These are phyloP conservation scores for Syrrhaptes paradoxus DNA, from an alignment of 2,113 vertebrate genomes.

Conservation along the genomic window DNA sequence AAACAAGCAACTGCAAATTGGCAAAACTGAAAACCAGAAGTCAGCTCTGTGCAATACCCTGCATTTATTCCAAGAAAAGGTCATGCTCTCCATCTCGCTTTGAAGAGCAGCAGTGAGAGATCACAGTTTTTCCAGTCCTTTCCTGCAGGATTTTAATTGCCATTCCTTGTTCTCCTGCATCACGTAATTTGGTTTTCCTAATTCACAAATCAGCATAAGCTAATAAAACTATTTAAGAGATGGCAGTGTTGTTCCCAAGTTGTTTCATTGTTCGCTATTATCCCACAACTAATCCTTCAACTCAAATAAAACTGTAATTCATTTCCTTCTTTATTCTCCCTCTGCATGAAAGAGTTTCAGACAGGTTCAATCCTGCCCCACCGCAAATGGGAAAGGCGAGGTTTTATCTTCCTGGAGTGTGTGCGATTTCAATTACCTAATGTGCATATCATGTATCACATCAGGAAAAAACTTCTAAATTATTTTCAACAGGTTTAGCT, in stretches of 20 bases:
- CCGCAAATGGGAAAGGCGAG: background rate
- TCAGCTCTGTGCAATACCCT: background rate
- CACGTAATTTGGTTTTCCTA: slow-evolving; percentile 1
- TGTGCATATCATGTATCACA: background rate
- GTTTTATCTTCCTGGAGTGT: background rate
- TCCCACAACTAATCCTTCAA: slow-evolving; percentile 50
- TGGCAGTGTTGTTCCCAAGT: background rate
- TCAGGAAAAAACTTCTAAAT: background rate
- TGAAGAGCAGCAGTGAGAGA: slow-evolving; percentile 25
- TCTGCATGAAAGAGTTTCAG: background rate
- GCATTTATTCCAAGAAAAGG: slow-evolving; percentile 29
- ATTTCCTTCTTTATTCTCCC: slow-evolving; percentile 42
- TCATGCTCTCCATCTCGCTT: slow-evolving; percentile 37
- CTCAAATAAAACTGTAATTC: slow-evolving; percentile 38
- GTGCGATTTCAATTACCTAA: slow-evolving; percentile 34
- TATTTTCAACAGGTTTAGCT: slow-evolving; percentile 9
- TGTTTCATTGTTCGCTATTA: background rate
- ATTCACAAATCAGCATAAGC: slow-evolving; percentile 1
- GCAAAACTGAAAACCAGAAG: slow-evolving; percentile 3
- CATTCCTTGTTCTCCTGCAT: background rate
- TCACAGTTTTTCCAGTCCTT: background rate
- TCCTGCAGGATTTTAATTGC: slow-evolving; percentile 10
- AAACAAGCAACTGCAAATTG: background rate
- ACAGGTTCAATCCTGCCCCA: slow-evolving; percentile 61
- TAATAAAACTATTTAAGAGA: slow-evolving; percentile 50